These are phyloP conservation scores for Pipistrellus pipistrellus DNA, from an alignment of 2,797 vertebrate genomes.

Conservation along the genomic window DNA sequence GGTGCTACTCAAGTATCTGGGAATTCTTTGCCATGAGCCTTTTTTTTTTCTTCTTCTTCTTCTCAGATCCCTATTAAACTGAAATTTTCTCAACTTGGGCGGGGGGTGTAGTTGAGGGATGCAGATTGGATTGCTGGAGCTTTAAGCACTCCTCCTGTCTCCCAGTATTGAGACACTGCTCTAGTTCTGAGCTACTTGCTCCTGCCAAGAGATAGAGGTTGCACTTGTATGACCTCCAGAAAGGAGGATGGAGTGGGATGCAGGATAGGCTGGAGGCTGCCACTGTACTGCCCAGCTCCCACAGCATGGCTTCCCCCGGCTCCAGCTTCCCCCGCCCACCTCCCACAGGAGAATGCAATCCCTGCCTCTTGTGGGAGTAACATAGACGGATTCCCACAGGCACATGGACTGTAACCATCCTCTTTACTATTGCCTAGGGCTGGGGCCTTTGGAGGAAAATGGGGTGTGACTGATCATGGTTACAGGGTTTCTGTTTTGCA, in stretches of 20 bases:
- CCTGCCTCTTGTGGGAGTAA: not conserved
- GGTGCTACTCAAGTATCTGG: not conserved
- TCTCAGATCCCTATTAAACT: not conserved
- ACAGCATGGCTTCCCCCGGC: too few relatives aligned
- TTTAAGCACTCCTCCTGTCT: not conserved
- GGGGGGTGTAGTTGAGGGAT: not conserved
- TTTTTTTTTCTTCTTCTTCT: too few relatives aligned
- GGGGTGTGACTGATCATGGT: not conserved
- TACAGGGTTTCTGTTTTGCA: not conserved
- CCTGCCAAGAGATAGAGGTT: not conserved
- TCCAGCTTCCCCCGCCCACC: not conserved
- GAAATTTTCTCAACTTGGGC: not conserved
- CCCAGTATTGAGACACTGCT: not conserved
- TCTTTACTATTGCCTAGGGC: not conserved
- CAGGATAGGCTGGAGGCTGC: not conserved
- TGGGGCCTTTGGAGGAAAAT: not conserved
- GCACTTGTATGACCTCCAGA: not conserved
- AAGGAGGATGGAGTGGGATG: not conserved
- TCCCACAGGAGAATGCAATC: not conserved
- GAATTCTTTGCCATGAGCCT: not conserved
- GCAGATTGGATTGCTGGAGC: not conserved
- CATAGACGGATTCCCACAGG: not conserved
- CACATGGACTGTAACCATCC: not conserved
- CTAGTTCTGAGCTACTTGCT: not conserved
- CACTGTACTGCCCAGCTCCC: not conserved